Percentiles rank a stretch among this genome's conserved stretches.
These are phyloP conservation scores for Drosophila simulans DNA, from an alignment of 1,140 invertebrate genomes.

Conservation along the genomic window DNA sequence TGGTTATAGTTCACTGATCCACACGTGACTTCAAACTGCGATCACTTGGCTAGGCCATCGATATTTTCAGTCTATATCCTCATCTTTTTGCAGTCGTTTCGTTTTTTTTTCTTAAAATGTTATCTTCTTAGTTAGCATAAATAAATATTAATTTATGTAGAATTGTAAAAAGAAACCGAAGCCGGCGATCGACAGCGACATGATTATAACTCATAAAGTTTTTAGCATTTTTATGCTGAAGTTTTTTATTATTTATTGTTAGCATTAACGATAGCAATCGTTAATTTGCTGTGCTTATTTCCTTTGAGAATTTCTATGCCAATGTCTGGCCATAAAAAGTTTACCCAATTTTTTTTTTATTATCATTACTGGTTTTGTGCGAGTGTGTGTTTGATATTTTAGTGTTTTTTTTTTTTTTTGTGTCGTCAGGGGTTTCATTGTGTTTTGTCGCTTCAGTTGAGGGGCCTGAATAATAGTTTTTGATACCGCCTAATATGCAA, in stretches of 20 bases:
- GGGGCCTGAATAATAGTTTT: slow-evolving; percentile 55
- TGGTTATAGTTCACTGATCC: slow-evolving; percentile 1
- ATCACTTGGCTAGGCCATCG: neutral
- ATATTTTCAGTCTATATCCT: slow-evolving; percentile 14
- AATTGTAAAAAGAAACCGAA: slow-evolving; percentile 44
- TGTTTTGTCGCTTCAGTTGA: slow-evolving; percentile 63
- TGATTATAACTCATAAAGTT: slow-evolving; percentile 47
- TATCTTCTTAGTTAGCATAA: slow-evolving; percentile 34
- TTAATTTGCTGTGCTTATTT: slow-evolving; percentile 42
- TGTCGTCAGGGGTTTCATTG: slow-evolving; percentile 23
- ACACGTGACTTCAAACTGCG: slow-evolving; percentile 23
- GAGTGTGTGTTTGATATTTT: neutral
- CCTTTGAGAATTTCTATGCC: slow-evolving; percentile 61
- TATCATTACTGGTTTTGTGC: slow-evolving; percentile 15
- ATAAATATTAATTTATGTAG: slow-evolving; percentile 58
- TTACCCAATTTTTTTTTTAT: slow-evolving; percentile 45
- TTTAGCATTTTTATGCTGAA: slow-evolving; percentile 23
- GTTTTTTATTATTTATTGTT: slow-evolving; percentile 15
- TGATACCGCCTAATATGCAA: slow-evolving; percentile 65
- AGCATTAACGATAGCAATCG: slow-evolving; percentile 43
- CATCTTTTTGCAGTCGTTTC: neutral
- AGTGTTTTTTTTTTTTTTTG: slow-evolving; percentile 14
- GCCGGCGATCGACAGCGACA: slow-evolving; percentile 3
- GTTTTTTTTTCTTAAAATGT: neutral
- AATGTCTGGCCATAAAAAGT: slow-evolving; percentile 48